phyloP scores from a whole-genome alignment of 2,113 vertebrate genomes.

The Datnioides undecimradiatus region DNA sequence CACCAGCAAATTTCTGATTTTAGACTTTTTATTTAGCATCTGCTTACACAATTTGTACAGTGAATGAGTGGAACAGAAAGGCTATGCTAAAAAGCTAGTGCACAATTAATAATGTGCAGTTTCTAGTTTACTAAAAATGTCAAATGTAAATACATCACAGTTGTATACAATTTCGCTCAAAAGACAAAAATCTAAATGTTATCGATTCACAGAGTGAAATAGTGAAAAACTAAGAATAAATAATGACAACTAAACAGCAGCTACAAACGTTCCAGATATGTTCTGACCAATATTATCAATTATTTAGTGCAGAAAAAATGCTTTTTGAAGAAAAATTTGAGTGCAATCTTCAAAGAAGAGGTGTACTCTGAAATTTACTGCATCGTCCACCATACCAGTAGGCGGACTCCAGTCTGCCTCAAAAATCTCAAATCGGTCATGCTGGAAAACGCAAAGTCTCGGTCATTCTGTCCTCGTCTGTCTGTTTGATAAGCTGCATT shows the following conservation, averaged over 20 bases:
- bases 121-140: neutral
- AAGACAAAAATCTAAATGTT: neutral
- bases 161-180: neutral
- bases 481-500: slow-evolving; percentile 3
- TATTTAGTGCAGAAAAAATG: too few relatives aligned
- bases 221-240: slow-evolving; percentile 18
- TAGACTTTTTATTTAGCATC: neutral
- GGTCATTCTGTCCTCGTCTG: neutral
- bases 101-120: too few relatives aligned
- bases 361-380: too few relatives aligned
- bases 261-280: too few relatives aligned
- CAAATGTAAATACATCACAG: neutral
- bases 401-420: too few relatives aligned
- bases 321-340: too few relatives aligned
- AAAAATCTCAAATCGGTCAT: too few relatives aligned
- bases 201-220: neutral
- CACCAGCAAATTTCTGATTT: neutral
- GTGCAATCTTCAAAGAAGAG: too few relatives aligned
- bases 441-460: too few relatives aligned
- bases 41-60: neutral
- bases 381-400: too few relatives aligned
- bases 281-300: too few relatives aligned
- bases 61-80: neutral
- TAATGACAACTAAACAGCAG: neutral
- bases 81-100: neutral